Evolutionary conservation across 1,140 invertebrate genomes (phyloP).

Genomic region (Penaeus chinensis): DNA sequence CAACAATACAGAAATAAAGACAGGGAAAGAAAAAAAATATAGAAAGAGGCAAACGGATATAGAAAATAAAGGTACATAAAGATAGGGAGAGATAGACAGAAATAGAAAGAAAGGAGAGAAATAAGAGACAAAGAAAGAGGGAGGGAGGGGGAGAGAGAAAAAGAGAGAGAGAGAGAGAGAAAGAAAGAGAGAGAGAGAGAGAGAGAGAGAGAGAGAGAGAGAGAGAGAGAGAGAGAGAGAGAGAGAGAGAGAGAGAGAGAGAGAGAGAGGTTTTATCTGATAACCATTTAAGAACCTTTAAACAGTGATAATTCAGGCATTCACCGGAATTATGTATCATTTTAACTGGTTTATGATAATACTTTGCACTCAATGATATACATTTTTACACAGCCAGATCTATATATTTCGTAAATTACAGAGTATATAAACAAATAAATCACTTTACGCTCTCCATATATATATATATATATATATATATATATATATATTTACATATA

Average conservation of each 20-base stretch:
- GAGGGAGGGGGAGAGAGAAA: neutral
- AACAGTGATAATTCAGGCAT: too few species aligned
- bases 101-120: neutral
- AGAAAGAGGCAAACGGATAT: neutral
- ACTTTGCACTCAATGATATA: too few species aligned
- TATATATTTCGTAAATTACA: too few species aligned
- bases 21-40: neutral
- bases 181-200: neutral
- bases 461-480: conserved; percentile 3
- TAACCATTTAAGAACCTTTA: too few species aligned
- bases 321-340: too few species aligned
- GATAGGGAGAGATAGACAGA: neutral
- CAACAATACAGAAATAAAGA: neutral
- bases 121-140: too few species aligned
- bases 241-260: neutral
- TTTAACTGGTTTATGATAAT: too few species aligned
- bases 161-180: conserved; percentile 1
- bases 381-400: too few species aligned
- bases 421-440: neutral
- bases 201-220: neutral
- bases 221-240: neutral
- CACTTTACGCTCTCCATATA: neutral
- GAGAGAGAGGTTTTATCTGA: too few species aligned
- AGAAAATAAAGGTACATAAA: neutral
- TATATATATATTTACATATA: neutral